These are phyloP conservation scores for Acridotheres tristis DNA, from an alignment of 2,797 vertebrate genomes.

Conservation along the genomic window DNA sequence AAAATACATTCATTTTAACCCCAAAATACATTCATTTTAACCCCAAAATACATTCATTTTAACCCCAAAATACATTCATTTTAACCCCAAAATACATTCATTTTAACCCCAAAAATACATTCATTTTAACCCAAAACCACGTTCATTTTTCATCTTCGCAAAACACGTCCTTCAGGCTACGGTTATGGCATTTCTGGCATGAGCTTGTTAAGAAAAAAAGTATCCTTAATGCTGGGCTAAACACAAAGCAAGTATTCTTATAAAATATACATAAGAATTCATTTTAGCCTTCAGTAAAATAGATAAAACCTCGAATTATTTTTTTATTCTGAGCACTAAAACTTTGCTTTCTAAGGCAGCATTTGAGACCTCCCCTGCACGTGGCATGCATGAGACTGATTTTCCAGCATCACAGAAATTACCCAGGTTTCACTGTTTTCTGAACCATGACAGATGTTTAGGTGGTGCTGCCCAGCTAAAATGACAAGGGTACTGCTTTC, in stretches of 20 bases:
- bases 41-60: conserved; percentile 76
- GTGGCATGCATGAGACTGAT: fast-evolving
- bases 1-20: conserved; percentile 74
- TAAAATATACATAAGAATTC: conserved; percentile 70
- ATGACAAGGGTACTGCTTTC: not conserved
- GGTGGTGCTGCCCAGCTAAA: not conserved
- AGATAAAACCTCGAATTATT: conserved; percentile 1
- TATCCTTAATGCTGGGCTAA: conserved; percentile 36
- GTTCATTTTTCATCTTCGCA: conserved; percentile 76
- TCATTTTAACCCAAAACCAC: conserved; percentile 76
- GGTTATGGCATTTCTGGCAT: conserved; percentile 46
- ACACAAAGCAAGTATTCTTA: conserved; percentile 71
- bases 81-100: conserved; percentile 74
- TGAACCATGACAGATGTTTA: not conserved
- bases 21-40: conserved; percentile 75
- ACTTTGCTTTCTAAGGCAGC: not conserved
- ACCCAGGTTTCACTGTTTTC: not conserved
- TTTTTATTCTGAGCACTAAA: not conserved
- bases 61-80: conserved; percentile 70
- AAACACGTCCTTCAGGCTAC: conserved; percentile 67
- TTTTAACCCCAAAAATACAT: conserved; percentile 73
- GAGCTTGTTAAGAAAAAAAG: conserved; percentile 57
- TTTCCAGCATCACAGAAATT: not conserved
- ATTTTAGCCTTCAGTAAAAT: conserved; percentile 57
- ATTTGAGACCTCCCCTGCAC: not conserved